A percentile compares a stretch with the other conserved stretches of the same genome.
Conservation (phyloP, 2,113 vertebrate species). For the Ailuropoda melanoleuca region DNA sequence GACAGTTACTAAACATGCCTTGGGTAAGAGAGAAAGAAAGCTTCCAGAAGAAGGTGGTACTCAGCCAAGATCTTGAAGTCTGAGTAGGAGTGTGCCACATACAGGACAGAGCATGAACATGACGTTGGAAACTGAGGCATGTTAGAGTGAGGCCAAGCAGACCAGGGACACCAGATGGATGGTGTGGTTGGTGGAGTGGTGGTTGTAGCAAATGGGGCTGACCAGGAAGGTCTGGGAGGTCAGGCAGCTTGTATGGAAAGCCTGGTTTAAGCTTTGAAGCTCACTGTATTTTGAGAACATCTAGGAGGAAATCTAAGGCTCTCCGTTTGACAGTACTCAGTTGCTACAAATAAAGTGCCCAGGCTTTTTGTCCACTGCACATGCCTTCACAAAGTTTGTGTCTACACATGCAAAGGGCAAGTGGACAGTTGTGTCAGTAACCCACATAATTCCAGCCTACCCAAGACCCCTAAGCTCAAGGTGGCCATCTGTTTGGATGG, state of each 20-base stretch:
- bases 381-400: background rate
- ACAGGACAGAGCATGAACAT: background rate
- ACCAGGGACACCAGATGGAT: background rate
- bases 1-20: background rate
- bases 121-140: background rate
- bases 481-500: background rate
- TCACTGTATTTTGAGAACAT: background rate
- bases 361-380: background rate
- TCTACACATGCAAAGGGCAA: background rate
- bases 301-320: background rate
- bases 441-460: background rate
- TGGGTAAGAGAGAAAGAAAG: background rate
- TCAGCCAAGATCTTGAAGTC: background rate
- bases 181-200: background rate
- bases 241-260: background rate
- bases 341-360: background rate
- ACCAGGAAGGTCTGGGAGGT: background rate
- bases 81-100: background rate
- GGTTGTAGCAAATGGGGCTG: background rate
- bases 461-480: background rate
- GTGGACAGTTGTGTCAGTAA: background rate
- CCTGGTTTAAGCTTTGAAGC: background rate
- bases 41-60: background rate
- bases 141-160: background rate
- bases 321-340: background rate